Conservation (phyloP, 2,113 vertebrate species). For the Myrmecophaga tridactyla region DNA sequence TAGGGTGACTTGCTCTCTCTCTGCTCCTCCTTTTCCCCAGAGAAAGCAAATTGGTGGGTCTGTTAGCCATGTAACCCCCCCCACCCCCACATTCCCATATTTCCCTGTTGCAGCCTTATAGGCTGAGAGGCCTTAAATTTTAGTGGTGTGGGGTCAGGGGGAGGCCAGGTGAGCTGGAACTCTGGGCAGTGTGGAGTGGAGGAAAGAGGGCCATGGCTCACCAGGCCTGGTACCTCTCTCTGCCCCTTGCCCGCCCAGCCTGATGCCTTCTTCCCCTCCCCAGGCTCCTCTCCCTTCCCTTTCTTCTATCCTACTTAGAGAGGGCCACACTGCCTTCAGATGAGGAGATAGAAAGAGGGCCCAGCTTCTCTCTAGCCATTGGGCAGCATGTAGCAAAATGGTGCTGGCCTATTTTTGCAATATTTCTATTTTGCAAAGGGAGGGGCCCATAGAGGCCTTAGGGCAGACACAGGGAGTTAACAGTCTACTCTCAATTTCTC, state of each 20-base stretch:
- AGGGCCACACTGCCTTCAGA: background rate
- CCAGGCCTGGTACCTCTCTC: too few relatives aligned
- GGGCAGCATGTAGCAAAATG: conserved; percentile 78
- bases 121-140: background rate
- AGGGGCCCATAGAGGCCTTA: conserved; percentile 79
- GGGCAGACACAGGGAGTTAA: conserved; percentile 79
- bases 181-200: background rate
- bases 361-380: background rate
- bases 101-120: background rate
- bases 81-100: conserved; percentile 32
- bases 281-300: conserved; percentile 69
- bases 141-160: background rate
- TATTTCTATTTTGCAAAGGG: conserved; percentile 84
- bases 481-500: conserved; percentile 72
- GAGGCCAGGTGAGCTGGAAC: background rate
- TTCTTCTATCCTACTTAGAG: conserved; percentile 51
- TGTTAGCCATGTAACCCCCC: background rate
- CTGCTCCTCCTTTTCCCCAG: conserved; percentile 64
- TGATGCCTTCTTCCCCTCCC: conserved; percentile 48
- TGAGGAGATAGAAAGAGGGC: background rate
- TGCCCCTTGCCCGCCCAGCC: background rate
- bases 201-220: too few relatives aligned
- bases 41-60: background rate
- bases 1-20: conserved; percentile 65
- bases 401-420: conserved; percentile 81